Base-by-base conservation (phyloP, 2,797 vertebrate genomes). In the Acanthis flammea region DNA sequence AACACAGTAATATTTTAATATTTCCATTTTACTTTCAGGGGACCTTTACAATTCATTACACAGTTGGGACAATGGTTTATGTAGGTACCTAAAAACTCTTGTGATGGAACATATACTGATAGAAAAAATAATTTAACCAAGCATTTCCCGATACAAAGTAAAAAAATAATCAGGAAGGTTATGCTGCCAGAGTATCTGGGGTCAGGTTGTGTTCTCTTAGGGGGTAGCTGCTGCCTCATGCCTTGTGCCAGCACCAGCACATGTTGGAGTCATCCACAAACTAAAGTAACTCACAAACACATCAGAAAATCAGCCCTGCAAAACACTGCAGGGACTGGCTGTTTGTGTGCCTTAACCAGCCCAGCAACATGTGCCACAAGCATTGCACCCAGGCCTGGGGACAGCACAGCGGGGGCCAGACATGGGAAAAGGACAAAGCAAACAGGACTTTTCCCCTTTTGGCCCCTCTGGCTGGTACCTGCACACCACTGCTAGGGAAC, bases 381-480 rank as follows among this genome's bases (percentile, higher is more conserved):
- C 47, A 21, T 0, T 76, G 75, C 35, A 88, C 89, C 47, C 85
- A 79, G 35, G 30, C 50, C 68, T 3, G 2, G 25, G 44, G 17
- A 67, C n/a, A 10, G 27, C 57, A 31, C 10, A 0, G 9, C 1
- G 0, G 31, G 82, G 53, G 94, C 39, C 50, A 90, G 54, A 81
- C 0, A 0, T 84, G 93, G 79, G 88, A 95, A 90, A 91, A 91
- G 39, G 55, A 78, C 70, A 81, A 62, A 86, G 50, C 76, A 95
- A 96, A 95, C 88, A 93, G 54, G 51, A 95, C 93, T 90, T 88
- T 91, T 33, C 18, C 66, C 90, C 31, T 41, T 37, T 65, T 68
- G 73, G 35, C 73, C 35, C 62, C 54, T 47, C 45, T 31, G 9
- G 33, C 47, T 58, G 61, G 54, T 54, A 61, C 4, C 0, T 61